Base-by-base conservation (phyloP, 2,113 vertebrate genomes). In the Rhinoptilus africanus region DNA sequence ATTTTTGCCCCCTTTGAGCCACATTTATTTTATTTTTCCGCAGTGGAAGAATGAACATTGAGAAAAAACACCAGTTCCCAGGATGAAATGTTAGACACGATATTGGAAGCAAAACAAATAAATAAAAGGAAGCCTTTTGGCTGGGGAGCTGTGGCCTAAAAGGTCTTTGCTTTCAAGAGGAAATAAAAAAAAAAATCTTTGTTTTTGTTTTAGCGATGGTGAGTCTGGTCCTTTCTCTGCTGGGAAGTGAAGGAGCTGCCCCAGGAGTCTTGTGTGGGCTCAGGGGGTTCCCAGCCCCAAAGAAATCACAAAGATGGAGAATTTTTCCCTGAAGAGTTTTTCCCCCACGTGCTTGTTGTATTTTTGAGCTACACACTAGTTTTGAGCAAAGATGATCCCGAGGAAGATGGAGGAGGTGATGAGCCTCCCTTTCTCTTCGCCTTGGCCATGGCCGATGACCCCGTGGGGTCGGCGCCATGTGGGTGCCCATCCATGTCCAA, bases 311-410 rank as follows among this genome's bases (percentile, higher is more conserved):
- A 51, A 48, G 47, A 32, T 6, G 28, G 17, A 62, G 32, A 89
- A n/a, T 4, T 43, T 68, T 13, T n/a, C 83, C 41, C 53, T 23
- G 2, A 21, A 57, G 69, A 17, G 7, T 7, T 77, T 30, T 0
- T 1, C 13, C 8, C 5, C 24, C n/a, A 9, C 0, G 17, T 5
- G 6, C 39, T 26, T 9, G 2, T 27, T 0, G 0, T 10, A 15
- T 1, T 51, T 86, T 48, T 48, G 39, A 84, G 11, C 16, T 32
- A 30, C 9, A 18, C 27, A 2, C 9, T 5, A 41, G 5, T 10
- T 48, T 9, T 28, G 81, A 71, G n/a, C 67, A 32, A 41, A 45
- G 63, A 16, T 10, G 72, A 51, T 10, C 3, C 1, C 4, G 4
- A 73, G 41, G 51, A 75, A n/a, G 28, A 15, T 1, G 8, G 5